phyloP scores from a whole-genome alignment of 2,113 vertebrate species.

The Notechis scutatus region DNA sequence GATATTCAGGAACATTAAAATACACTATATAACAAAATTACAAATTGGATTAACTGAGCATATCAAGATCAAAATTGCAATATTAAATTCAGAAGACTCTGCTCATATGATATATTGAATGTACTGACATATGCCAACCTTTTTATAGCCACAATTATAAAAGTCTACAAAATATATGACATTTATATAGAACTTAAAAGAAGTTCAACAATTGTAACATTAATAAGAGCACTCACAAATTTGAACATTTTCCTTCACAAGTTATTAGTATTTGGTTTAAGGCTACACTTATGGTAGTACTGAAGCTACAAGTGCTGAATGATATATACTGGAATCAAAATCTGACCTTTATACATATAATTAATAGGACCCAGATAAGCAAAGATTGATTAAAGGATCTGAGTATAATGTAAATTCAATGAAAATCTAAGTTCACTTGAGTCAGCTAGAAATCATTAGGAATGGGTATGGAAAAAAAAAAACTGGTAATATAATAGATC shows the following conservation, averaged over 20 bases:
- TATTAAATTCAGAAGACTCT: not conserved
- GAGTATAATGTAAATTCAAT: not conserved
- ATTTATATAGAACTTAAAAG: not conserved
- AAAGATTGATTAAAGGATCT: not conserved
- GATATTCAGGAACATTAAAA: slow-evolving; percentile 16
- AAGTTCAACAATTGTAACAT: not conserved
- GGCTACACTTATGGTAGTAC: not conserved
- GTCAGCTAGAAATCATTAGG: not conserved
- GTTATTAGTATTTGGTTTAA: not conserved
- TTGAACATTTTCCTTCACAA: not conserved
- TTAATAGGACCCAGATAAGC: not conserved
- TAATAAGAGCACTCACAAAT: not conserved
- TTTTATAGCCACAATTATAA: not conserved
- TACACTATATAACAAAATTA: not conserved
- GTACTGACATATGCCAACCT: not conserved
- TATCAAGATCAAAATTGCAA: not conserved
- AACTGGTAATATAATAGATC: not conserved
- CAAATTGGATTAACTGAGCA: not conserved
- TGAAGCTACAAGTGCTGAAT: not conserved
- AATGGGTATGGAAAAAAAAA: not conserved
- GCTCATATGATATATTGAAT: not conserved
- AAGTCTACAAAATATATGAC: not conserved
- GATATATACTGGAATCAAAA: not conserved
- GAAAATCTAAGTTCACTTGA: not conserved
- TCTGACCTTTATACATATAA: not conserved